Evolutionary conservation across 2,113 vertebrate species (phyloP), one percentile per base, ranked within the genome.

Genomic region (Cebidichthys violaceus): DNA sequence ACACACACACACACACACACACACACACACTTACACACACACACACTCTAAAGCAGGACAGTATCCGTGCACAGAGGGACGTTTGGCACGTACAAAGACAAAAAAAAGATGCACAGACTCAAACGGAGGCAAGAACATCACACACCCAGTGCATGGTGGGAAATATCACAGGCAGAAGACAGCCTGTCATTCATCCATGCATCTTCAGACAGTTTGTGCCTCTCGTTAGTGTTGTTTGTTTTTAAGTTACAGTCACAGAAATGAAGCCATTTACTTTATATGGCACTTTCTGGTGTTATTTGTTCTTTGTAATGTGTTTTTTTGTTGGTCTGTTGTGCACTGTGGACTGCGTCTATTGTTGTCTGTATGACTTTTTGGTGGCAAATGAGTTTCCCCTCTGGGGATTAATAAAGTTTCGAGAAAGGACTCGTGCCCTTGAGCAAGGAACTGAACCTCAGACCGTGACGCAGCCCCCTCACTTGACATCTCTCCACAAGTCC

Each of bases 161-260:
- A 70, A 77, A 79, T 9, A 43, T 66, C 79, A 22, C 66, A 64
- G 59, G 70, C 35, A 45, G 43, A 45, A 71, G 27, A 61, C 70
- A 55, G 54, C 75, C 35, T 31, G 41, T 61, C 84, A 73, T 41
- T 65, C 70, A 75, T 55, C n/a, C 24, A 1, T 3, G 24, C 37
- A 43, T 33, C 62, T 85, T 76, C 66, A 9, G 18, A 17, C 4
- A 47, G 45, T 69, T 43, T 77, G 62, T 66, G 76, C 59, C 22
- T 73, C 65, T 79, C 9, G 4, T 75, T 66, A 37, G 70, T 35
- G 41, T 15, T 54, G 45, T 57, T 75, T 62, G n/a, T 68, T 45
- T 41, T 47, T 71, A 22, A 24, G 35, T 55, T 54, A 1, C 15
- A 69, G 50, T 45, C 54, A 14, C 70, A 82, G n/a, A 62, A 73